Base-by-base conservation (phyloP, 2,888 invertebrate genomes). In the Drosophila diplacantha region DNA sequence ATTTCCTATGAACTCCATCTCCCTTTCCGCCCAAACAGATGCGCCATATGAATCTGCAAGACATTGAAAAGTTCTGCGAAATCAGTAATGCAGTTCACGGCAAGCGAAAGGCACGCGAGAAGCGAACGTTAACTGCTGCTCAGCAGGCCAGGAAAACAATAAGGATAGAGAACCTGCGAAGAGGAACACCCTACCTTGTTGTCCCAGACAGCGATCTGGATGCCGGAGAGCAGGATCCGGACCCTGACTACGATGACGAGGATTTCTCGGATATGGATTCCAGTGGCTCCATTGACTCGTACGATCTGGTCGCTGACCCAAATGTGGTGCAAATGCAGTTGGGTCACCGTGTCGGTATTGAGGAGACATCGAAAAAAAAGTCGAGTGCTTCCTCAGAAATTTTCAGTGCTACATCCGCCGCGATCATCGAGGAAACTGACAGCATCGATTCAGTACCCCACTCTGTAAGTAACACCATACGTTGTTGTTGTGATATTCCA, bases 41-140 rank as follows among this genome's bases (percentile, higher is more conserved):
- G 44, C 60, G 32, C 37, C 53, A 64, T 12, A 29, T 72, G 74
- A 24, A 60, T 44, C 14, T 64, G 1, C 12, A 51, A 0, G 53
- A 49, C 14, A 38, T 26, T 0, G 26, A 61, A 20, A 35, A 43
- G 24, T 43, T 29, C 3, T 64, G 64, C 11, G 37, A 34, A 8
- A 18, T 39, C 1, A 22, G 50, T 3, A 5, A 20, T 8, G 4
- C 7, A n/a, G 3, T 9, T 8, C 14, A 1, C 5, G 12, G 0
- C 3, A 46, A 46, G 31, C 1, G 1, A 31, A 46, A 31, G 31
- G 1, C 1, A 11, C 16, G 16, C 4, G 31, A 46, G 5, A 16
- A 18, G 3, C 47, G 34, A 9, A 22, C 52, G 3, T 8, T 29
- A n/a, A 31, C 9, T 12, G 7, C 34, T 24, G 11, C 20, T 14